Conservation (phyloP, 2,888 invertebrate genomes). For the Tetranychus piercei region DNA sequence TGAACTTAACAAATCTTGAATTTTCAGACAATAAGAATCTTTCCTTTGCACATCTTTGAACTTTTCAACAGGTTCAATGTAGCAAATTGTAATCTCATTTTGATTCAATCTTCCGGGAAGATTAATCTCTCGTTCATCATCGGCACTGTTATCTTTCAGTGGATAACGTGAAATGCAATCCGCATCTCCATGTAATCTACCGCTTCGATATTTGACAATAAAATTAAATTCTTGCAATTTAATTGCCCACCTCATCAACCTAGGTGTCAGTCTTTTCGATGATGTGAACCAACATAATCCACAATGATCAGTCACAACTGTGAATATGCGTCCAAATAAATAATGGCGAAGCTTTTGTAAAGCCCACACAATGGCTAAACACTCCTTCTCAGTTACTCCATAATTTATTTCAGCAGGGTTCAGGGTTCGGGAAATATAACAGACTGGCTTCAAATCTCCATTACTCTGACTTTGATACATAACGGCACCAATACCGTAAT, state of each 20-base stretch:
- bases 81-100: no score
- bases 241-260: background rate
- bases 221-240: background rate
- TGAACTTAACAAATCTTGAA: no score
- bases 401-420: conserved; percentile 11
- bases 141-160: background rate
- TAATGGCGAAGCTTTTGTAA: conserved; percentile 14
- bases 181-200: background rate
- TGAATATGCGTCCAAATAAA: conserved; percentile 5
- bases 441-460: background rate
- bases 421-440: background rate
- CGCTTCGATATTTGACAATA: background rate
- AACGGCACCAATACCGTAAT: background rate
- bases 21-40: background rate
- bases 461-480: background rate
- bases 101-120: background rate
- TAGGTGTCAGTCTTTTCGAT: background rate
- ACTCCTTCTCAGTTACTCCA: conserved; percentile 11
- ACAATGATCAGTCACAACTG: conserved; percentile 13
- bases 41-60: background rate
- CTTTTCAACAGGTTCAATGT: no score
- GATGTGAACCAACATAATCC: conserved; percentile 3
- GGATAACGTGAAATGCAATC: conserved; percentile 10
- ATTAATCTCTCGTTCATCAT: background rate
- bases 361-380: conserved; percentile 9